Evolutionary conservation across 2,797 vertebrate genomes (phyloP), one percentile per base, ranked within the genome.

Genomic region (Limnodromus scolopaceus): DNA sequence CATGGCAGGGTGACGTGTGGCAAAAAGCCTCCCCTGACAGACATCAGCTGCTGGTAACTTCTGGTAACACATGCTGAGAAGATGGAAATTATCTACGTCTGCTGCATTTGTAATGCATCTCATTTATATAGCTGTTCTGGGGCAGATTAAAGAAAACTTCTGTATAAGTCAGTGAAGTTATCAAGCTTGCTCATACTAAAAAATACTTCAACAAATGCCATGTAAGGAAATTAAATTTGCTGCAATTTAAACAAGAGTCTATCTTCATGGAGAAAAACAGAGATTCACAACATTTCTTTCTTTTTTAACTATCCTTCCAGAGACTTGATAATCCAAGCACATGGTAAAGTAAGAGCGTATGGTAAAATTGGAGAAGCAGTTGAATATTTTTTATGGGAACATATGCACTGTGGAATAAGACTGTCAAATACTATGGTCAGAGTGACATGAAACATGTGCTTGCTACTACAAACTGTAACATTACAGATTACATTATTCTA

Each of bases 71-170:
- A 43, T 4, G 24, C 60, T 84, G 34, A 4, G 20, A 70, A 84
- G 41, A 86, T 4, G 6, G 60, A 58, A 86, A 90, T 72, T 10
- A 86, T 27, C 48, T 72, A 32, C 0, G 0, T 0, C 0, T 12
- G 58, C 43, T 77, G 69, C 55, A 55, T 63, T 88, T 2, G 6
- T 60, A 90, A 74, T 10, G 6, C 15, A 92, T 48, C 76, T 84
- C 65, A 48, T 64, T 92, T 86, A 75, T 34, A 71, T 4, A 88
- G 57, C 36, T 84, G 61, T 32, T 72, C 60, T 66, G 58, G 70
- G 90, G 90, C 34, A 92, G 46, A 68, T 75, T 86, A 82, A 60
- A 96, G 76, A 58, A 57, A 88, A 78, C 32, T 74, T 92, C 60
- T 41, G 13, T 43, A 75, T 69, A 91, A 84, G 41, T 23, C 66